Evolutionary conservation across 2,797 vertebrate species (phyloP).

Genomic region (Zenarchopterus dispar): DNA sequence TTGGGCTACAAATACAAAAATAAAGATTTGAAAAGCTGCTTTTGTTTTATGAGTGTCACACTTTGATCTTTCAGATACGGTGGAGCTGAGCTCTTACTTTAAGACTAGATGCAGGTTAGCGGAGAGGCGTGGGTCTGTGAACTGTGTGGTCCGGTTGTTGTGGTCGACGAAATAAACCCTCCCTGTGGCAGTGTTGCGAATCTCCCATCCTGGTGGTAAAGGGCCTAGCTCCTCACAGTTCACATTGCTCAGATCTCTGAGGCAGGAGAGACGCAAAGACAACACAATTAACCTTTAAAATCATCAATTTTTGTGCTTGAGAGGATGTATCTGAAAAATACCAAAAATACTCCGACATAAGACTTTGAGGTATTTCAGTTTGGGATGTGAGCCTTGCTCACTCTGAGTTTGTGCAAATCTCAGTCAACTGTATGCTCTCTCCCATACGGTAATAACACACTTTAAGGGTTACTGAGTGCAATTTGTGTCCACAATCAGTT

Average conservation of each 20-base stretch:
- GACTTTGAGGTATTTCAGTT: no score
- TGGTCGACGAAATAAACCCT: conserved; percentile 99
- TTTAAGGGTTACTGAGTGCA: no score
- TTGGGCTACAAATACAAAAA: conserved; percentile 71
- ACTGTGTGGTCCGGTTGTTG: conserved; percentile 98
- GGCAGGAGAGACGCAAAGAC: conserved; percentile 64
- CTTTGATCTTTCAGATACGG: no score
- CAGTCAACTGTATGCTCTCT: no score
- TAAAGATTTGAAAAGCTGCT: neutral
- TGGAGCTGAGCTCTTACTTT: conserved; percentile 84
- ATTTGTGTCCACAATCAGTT: no score
- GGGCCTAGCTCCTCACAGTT: conserved; percentile 98
- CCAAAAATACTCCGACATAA: no score
- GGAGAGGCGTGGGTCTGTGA: conserved; percentile 96
- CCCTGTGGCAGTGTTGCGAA: conserved; percentile 92
- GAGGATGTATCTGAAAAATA: no score
- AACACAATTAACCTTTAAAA: neutral
- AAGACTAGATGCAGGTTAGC: conserved; percentile 97
- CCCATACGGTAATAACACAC: no score
- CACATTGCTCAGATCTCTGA: conserved; percentile 98
- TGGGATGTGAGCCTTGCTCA: no score
- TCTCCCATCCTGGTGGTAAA: conserved; percentile 85
- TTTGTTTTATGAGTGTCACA: neutral
- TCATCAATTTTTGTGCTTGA: no score
- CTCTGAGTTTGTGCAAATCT: no score